phyloP scores from a whole-genome alignment of 1,140 invertebrate species.

The Zaprionus gabonicus region DNA sequence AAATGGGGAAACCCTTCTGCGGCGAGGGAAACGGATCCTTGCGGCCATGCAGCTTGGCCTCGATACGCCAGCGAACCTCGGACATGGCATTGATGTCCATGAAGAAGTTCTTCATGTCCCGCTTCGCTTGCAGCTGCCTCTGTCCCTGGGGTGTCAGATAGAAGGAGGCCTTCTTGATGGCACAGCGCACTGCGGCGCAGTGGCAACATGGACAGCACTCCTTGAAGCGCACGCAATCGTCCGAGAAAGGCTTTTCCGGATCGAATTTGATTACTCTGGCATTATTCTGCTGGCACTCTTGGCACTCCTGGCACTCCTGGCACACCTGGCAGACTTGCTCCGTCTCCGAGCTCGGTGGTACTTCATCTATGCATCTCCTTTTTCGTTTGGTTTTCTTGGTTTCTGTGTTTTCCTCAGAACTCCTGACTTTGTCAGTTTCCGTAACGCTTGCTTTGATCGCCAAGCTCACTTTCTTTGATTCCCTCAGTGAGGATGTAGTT shows the following conservation, averaged over 20 bases:
- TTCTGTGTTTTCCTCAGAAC: too few species aligned
- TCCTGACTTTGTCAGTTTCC: too few species aligned
- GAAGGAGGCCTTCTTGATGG: constrained; percentile 33
- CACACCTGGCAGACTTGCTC: background rate
- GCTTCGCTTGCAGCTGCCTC: constrained; percentile 44
- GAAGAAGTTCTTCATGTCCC: constrained; percentile 58
- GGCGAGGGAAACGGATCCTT: constrained; percentile 15
- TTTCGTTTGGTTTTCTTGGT: too few species aligned
- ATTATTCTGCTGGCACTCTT: background rate
- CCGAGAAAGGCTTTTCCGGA: background rate
- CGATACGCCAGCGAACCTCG: constrained; percentile 24
- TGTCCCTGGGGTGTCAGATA: constrained; percentile 55
- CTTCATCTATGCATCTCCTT: too few species aligned
- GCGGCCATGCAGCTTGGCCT: constrained; percentile 30
- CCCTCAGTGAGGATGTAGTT: background rate
- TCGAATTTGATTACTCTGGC: background rate
- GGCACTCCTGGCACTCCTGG: too few species aligned
- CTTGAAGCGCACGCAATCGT: constrained; percentile 40
- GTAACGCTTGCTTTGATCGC: too few species aligned
- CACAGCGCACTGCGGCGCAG: constrained; percentile 46
- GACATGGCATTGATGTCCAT: constrained; percentile 63
- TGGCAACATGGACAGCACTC: constrained; percentile 60
- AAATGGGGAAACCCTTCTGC: constrained; percentile 42
- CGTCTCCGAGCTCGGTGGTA: too few species aligned
- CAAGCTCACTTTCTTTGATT: background rate